These are phyloP conservation scores for Steinernema hermaphroditum DNA, from an alignment of 2,888 invertebrate genomes.

Conservation along the genomic window DNA sequence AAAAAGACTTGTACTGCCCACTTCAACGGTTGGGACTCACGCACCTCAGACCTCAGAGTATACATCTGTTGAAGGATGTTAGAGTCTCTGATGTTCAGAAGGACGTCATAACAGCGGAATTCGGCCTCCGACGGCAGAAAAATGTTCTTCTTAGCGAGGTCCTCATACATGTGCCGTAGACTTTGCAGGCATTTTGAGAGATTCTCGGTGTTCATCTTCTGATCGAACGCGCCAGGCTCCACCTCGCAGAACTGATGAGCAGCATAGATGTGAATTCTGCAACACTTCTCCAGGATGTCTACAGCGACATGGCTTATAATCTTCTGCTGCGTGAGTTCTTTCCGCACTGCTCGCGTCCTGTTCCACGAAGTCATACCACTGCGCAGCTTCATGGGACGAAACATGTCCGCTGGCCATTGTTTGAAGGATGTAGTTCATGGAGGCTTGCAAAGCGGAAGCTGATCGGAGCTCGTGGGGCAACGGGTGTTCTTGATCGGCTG, in stretches of 20 bases:
- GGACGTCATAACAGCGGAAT: conserved; percentile 87
- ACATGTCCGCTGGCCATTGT: conserved; percentile 67
- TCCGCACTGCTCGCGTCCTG: conserved; percentile 88
- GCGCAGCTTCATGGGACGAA: conserved; percentile 68
- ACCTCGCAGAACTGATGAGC: conserved; percentile 84
- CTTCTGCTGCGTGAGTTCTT: conserved; percentile 96
- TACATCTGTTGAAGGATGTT: conserved; percentile 75
- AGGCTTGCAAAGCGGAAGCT: conserved; percentile 78
- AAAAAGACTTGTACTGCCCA: conserved; percentile 82
- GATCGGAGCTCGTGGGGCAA: conserved; percentile 89
- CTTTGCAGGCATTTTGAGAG: conserved; percentile 94
- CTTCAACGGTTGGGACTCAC: conserved; percentile 77
- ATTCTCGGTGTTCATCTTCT: conserved; percentile 93
- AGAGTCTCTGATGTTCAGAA: conserved; percentile 86
- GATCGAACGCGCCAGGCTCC: conserved; percentile 85
- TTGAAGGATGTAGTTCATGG: conserved; percentile 85
- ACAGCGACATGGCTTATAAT: conserved; percentile 82
- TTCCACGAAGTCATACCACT: conserved; percentile 99
- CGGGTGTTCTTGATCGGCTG: conserved; percentile 95
- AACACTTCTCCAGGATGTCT: conserved; percentile 87
- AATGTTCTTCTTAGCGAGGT: conserved; percentile 75
- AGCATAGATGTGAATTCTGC: conserved; percentile 92
- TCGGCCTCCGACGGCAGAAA: conserved; percentile 84
- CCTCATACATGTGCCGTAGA: conserved; percentile 91
- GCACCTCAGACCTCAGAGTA: conserved; percentile 77